A percentile compares a stretch with the other conserved stretches of the same genome.
Evolutionary conservation across 2,888 invertebrate species (phyloP).

Genomic region (Monoplex corrugatus): DNA sequence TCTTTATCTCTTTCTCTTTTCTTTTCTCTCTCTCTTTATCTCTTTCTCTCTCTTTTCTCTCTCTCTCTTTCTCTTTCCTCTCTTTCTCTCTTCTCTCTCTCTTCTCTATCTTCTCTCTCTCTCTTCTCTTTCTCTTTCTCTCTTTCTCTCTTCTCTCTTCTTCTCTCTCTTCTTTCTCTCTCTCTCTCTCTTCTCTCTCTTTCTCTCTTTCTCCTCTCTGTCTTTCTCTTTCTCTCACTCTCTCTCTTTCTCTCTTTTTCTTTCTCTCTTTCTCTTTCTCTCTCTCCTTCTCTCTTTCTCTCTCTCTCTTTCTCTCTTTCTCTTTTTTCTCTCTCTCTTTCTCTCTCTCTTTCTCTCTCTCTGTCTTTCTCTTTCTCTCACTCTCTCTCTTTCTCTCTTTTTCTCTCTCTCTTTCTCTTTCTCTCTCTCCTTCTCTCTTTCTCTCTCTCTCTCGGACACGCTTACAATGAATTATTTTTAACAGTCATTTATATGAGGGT

Average conservation of each 20-base stretch:
- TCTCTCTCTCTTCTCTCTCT: no score
- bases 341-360: background rate
- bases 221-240: constrained; percentile 17
- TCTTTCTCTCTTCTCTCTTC: background rate
- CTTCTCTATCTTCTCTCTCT: background rate
- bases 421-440: background rate
- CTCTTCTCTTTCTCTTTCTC: background rate
- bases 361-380: background rate
- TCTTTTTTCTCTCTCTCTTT: background rate
- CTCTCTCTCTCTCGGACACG: background rate
- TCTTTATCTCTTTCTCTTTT: background rate
- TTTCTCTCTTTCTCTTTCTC: constrained; percentile 17
- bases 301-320: background rate
- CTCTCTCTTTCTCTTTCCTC: background rate
- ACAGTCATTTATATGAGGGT: no score
- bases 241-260: constrained; percentile 22
- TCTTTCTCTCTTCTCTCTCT: background rate
- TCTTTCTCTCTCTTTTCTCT: background rate
- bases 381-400: background rate
- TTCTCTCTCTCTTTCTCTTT: background rate
- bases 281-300: constrained; percentile 1
- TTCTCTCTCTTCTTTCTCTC: background rate
- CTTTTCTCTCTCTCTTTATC: background rate
- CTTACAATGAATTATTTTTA: no score
- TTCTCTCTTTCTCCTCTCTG: background rate